These are phyloP conservation scores for Conger conger DNA, from an alignment of 2,113 vertebrate genomes.

Conservation along the genomic window DNA sequence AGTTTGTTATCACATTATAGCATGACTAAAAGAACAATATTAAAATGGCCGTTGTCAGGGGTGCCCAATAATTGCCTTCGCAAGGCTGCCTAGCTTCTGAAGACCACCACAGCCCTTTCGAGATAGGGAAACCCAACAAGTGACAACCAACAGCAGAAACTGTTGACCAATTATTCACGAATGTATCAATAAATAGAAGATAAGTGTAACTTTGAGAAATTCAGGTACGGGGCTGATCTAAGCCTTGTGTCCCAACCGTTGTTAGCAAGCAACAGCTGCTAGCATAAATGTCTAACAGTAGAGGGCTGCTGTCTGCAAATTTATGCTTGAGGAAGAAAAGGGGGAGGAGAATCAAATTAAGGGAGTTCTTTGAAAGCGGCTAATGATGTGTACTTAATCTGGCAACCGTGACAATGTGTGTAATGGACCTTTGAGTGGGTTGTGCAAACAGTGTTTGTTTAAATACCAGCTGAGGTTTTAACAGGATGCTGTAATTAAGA, in stretches of 20 bases:
- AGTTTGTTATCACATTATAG: too few relatives aligned
- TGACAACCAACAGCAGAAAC: too few relatives aligned
- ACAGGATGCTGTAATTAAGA: background rate
- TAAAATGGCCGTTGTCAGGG: too few relatives aligned
- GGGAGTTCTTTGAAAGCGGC: background rate
- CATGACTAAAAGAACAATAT: background rate
- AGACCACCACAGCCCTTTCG: too few relatives aligned
- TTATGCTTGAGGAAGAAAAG: background rate
- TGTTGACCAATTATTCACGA: background rate
- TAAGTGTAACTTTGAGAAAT: too few relatives aligned
- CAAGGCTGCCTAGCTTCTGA: too few relatives aligned
- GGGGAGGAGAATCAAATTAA: background rate
- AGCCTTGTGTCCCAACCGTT: background rate
- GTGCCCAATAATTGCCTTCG: too few relatives aligned
- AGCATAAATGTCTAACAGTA: background rate
- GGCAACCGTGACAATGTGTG: background rate
- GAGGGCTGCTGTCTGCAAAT: background rate
- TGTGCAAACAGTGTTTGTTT: background rate
- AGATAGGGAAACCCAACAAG: too few relatives aligned
- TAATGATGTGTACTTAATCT: constrained; percentile 7
- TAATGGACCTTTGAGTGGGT: background rate
- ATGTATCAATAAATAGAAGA: background rate
- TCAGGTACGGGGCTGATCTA: too few relatives aligned
- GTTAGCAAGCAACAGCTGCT: background rate
- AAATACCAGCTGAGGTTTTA: background rate